These are phyloP conservation scores for Apis dorsata DNA, from an alignment of 1,140 invertebrate genomes.

Conservation along the genomic window DNA sequence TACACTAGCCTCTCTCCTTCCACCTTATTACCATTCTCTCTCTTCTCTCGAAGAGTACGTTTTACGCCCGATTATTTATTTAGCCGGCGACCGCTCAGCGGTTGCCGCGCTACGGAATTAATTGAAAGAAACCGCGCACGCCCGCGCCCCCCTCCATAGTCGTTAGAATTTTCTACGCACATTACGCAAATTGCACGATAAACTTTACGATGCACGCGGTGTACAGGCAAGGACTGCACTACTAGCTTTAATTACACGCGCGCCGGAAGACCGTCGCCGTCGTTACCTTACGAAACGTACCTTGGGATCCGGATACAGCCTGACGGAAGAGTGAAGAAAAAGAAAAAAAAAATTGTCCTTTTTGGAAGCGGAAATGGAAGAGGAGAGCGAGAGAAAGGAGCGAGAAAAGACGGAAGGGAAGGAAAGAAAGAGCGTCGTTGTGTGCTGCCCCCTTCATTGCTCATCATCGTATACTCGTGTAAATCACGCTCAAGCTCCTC, in stretches of 20 bases:
- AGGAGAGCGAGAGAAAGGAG: neutral
- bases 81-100: neutral
- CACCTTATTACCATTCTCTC: neutral
- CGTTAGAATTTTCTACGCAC: constrained; percentile 29
- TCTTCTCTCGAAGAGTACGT: neutral
- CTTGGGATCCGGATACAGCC: neutral
- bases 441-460: neutral
- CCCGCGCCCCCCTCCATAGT: neutral
- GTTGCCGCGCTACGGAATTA: constrained; percentile 14
- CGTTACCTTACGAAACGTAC: neutral
- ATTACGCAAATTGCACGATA: constrained; percentile 45
- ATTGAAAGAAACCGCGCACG: constrained; percentile 33
- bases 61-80: constrained; percentile 39
- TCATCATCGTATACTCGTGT: neutral
- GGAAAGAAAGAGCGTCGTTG: neutral
- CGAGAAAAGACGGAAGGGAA: neutral
- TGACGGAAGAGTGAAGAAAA: neutral
- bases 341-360: neutral
- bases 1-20: neutral
- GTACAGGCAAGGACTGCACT: neutral
- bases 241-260: constrained; percentile 16
- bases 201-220: constrained; percentile 21
- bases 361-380: neutral
- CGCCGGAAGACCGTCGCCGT: neutral
- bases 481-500: constrained; percentile 7